Evolutionary conservation across 2,888 invertebrate genomes (phyloP).

Genomic region (Hemistola chrysoprasaria): DNA sequence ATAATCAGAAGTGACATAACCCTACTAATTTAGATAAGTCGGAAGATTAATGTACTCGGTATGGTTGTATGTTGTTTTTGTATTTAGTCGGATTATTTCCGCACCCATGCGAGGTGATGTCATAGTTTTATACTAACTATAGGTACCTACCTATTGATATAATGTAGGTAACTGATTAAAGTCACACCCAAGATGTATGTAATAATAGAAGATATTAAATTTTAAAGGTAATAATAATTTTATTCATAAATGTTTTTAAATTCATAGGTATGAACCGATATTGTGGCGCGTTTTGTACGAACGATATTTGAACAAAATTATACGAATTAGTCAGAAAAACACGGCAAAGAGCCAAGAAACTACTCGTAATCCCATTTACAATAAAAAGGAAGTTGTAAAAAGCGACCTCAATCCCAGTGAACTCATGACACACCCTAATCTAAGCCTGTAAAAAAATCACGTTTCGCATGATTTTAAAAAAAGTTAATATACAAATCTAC

Average conservation of each 20-base stretch:
- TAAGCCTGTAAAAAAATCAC: slow-evolving; percentile 35
- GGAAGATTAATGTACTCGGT: background rate
- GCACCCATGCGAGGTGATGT: slow-evolving; percentile 67
- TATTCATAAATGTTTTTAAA: too few relatives aligned
- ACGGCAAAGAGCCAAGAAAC: slow-evolving; percentile 3
- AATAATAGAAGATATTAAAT: too few relatives aligned
- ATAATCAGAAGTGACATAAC: too few relatives aligned
- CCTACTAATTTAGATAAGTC: background rate
- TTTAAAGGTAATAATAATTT: too few relatives aligned
- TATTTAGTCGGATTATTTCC: slow-evolving; percentile 54
- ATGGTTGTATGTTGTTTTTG: slow-evolving; percentile 7
- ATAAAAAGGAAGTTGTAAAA: slow-evolving; percentile 43
- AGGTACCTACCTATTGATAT: slow-evolving; percentile 50
- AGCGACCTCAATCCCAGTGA: slow-evolving; percentile 50
- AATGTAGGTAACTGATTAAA: slow-evolving; percentile 50
- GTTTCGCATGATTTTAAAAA: slow-evolving; percentile 34
- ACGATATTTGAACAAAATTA: too few relatives aligned
- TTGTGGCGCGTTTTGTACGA: too few relatives aligned
- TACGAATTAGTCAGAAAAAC: background rate
- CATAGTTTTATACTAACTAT: slow-evolving; percentile 34
- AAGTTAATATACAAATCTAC: slow-evolving; percentile 46
- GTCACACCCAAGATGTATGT: slow-evolving; percentile 69
- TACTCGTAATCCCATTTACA: slow-evolving; percentile 10
- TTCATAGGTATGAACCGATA: too few relatives aligned
- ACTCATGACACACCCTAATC: slow-evolving; percentile 70